phyloP scores from a whole-genome alignment of 2,888 invertebrate species.

The Clistopyga incitator region DNA sequence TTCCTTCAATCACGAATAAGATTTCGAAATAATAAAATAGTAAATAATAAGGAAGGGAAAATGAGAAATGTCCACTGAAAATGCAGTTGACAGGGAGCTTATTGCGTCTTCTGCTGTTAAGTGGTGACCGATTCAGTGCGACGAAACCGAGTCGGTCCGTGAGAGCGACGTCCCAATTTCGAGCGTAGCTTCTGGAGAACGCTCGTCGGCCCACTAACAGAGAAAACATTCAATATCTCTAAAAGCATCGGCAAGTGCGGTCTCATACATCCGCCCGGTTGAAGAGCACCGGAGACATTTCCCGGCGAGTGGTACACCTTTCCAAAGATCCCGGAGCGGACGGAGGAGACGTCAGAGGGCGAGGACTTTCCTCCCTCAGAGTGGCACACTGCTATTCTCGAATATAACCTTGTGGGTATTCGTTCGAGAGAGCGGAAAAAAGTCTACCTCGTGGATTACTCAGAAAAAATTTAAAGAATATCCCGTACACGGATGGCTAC shows the following conservation, averaged over 20 bases:
- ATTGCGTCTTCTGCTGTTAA: neutral
- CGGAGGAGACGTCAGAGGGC: conserved; percentile 1
- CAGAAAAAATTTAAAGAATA: conserved; percentile 51
- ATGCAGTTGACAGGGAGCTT: neutral
- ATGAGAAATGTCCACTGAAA: neutral
- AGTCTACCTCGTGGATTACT: conserved; percentile 43
- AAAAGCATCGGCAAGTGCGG: conserved; percentile 61
- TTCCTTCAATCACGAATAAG: too few species aligned
- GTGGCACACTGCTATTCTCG: conserved; percentile 16
- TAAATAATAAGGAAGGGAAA: too few species aligned
- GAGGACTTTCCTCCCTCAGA: neutral
- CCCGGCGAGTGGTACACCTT: neutral
- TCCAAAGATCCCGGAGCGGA: neutral
- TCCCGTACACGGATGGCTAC: conserved; percentile 16
- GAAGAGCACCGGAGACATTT: conserved; percentile 41
- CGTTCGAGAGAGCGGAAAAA: conserved; percentile 12
- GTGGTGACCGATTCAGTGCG: neutral
- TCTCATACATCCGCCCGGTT: neutral
- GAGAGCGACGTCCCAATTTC: neutral
- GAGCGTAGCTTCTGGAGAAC: neutral
- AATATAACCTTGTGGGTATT: neutral
- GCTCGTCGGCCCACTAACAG: neutral
- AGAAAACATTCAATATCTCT: conserved; percentile 60
- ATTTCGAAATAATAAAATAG: too few species aligned
- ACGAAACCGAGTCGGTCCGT: neutral